Evolutionary conservation across 1,140 invertebrate species (phyloP).

Genomic region (Pseudomyrmex concolor): DNA sequence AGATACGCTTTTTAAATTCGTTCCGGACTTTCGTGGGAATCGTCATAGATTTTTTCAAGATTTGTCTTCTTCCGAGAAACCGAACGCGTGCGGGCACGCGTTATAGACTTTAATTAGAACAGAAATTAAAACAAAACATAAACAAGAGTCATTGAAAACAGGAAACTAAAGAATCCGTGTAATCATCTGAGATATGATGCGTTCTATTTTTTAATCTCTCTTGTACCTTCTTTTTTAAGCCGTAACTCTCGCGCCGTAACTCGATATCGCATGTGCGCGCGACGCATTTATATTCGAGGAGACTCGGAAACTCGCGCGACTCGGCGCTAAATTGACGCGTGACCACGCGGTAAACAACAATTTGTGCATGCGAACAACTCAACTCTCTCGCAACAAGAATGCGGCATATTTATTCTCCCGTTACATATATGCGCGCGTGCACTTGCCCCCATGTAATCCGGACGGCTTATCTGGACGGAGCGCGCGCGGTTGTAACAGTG

Average conservation of each 20-base stretch:
- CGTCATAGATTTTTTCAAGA: neutral
- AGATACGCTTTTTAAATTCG: conserved; percentile 16
- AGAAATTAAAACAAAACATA: neutral
- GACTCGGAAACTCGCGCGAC: conserved; percentile 20
- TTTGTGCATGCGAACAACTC: conserved; percentile 56
- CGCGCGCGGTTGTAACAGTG: conserved; percentile 45
- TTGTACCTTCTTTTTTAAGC: neutral
- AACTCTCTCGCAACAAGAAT: conserved; percentile 40
- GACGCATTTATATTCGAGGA: neutral
- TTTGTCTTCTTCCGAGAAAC: no score
- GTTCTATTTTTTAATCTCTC: neutral
- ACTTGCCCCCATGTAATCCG: conserved; percentile 46
- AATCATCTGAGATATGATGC: neutral
- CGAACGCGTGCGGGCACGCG: no score
- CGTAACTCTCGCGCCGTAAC: conserved; percentile 8
- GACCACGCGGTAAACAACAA: conserved; percentile 49
- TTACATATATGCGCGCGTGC: neutral
- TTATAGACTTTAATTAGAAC: no score
- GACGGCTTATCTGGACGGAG: conserved; percentile 39
- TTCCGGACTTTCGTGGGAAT: conserved; percentile 3
- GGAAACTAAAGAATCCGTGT: neutral
- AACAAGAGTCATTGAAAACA: neutral
- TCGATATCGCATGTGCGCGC: neutral
- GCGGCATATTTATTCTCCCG: conserved; percentile 44
- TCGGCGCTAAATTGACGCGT: conserved; percentile 57